phyloP scores from a whole-genome alignment of 2,888 invertebrate genomes.

The Odontomyia ornata region DNA sequence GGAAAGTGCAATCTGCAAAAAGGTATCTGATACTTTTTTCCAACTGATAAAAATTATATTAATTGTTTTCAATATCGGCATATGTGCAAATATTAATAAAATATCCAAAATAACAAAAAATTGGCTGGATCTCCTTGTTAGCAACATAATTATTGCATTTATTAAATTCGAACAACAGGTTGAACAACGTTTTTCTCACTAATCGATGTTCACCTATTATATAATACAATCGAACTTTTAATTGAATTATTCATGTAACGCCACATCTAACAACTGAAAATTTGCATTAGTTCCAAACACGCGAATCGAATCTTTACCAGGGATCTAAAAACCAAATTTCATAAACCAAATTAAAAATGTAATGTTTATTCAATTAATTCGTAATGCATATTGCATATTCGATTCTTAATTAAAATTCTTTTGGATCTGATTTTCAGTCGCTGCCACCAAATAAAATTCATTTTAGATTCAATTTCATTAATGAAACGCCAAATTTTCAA shows the following conservation, averaged over 20 bases:
- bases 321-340: background rate
- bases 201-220: no score
- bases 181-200: no score
- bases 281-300: background rate
- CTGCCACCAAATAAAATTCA: background rate
- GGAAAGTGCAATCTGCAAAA: no score
- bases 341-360: background rate
- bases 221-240: no score
- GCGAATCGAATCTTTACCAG: background rate
- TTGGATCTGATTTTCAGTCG: background rate
- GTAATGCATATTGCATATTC: conserved; percentile 9
- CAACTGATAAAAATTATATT: no score
- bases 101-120: no score
- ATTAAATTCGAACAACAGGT: no score
- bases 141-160: no score
- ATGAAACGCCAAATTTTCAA: conserved; percentile 22
- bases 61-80: no score
- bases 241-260: background rate
- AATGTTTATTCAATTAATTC: background rate
- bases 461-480: conserved; percentile 21
- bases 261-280: background rate
- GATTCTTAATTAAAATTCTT: conserved; percentile 31
- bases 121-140: no score
- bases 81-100: no score
- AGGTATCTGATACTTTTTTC: no score